Percentiles rank a stretch among this genome's conserved stretches.
phyloP scores from a whole-genome alignment of 2,797 vertebrate genomes.

The Sebastes variabilis region DNA sequence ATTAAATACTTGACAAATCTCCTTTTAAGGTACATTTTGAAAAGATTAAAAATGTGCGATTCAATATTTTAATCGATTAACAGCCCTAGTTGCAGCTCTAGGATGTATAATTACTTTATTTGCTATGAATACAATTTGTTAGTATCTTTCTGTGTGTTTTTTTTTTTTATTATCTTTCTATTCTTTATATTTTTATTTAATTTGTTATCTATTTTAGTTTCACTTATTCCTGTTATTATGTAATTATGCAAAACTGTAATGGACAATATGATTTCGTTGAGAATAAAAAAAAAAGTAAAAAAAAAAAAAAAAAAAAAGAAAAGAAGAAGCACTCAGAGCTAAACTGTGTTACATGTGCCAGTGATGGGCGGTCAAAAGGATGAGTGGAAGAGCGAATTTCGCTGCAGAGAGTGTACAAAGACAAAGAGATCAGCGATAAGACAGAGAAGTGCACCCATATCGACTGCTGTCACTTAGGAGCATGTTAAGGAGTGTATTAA shows the following conservation, averaged over 20 bases:
- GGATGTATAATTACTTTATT: background rate
- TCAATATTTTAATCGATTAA: too few relatives aligned
- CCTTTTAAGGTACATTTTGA: too few relatives aligned
- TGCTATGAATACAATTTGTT: background rate
- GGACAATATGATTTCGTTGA: background rate
- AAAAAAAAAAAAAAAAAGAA: background rate
- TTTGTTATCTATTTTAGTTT: background rate
- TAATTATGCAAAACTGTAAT: background rate
- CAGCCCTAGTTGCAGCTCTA: accelerated
- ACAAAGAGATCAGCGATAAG: slow-evolving; percentile 79
- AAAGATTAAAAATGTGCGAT: too few relatives aligned
- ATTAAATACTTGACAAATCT: too few relatives aligned
- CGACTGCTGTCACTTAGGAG: slow-evolving; percentile 82
- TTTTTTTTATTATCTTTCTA: background rate
- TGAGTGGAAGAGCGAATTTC: slow-evolving; percentile 45
- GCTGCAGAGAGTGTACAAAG: slow-evolving; percentile 64
- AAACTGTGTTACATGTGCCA: slow-evolving; percentile 53
- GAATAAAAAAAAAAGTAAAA: background rate
- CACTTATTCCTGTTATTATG: background rate
- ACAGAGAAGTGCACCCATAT: slow-evolving; percentile 71
- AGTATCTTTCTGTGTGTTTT: background rate
- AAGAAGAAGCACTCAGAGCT: background rate
- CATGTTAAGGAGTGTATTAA: slow-evolving; percentile 83
- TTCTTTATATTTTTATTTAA: background rate
- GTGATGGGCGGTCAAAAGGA: slow-evolving; percentile 53